Evolutionary conservation across 2,113 vertebrate genomes (phyloP).

Genomic region (Chlorodrepanis virens): DNA sequence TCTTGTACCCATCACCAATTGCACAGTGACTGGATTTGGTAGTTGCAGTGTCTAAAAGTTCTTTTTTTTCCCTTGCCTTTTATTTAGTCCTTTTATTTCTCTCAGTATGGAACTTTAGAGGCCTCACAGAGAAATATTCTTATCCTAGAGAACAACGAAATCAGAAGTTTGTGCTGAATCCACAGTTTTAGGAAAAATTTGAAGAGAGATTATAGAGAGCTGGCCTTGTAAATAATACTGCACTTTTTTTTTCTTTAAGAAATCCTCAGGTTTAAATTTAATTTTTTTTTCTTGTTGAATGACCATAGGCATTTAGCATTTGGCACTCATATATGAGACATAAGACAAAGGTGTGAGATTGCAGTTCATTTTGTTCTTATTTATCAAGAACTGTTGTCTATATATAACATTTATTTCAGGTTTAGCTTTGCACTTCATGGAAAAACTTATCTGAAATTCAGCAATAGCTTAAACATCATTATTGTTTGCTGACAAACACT

Average conservation of each 20-base stretch:
- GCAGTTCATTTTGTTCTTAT: not conserved
- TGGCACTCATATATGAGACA: not conserved
- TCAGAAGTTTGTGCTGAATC: not conserved
- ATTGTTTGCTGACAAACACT: not conserved
- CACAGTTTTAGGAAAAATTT: not conserved
- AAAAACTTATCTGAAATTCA: not conserved
- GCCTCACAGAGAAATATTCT: not conserved
- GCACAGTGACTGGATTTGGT: not conserved
- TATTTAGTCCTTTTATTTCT: not conserved
- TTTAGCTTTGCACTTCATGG: not conserved
- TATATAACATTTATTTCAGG: not conserved
- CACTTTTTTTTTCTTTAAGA: not conserved
- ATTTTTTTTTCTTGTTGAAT: not conserved
- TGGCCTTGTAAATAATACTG: not conserved
- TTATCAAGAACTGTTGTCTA: not conserved
- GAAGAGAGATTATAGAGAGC: not conserved
- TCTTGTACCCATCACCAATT: not conserved
- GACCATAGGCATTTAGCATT: not conserved
- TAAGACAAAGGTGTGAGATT: not conserved
- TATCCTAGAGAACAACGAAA: not conserved
- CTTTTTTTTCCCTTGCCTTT: not conserved
- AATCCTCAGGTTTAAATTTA: not conserved
- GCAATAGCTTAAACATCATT: not conserved
- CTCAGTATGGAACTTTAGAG: not conserved
- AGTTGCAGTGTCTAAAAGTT: not conserved